phyloP scores from a whole-genome alignment of 2,888 invertebrate genomes.

The Autographa pulchrina region DNA sequence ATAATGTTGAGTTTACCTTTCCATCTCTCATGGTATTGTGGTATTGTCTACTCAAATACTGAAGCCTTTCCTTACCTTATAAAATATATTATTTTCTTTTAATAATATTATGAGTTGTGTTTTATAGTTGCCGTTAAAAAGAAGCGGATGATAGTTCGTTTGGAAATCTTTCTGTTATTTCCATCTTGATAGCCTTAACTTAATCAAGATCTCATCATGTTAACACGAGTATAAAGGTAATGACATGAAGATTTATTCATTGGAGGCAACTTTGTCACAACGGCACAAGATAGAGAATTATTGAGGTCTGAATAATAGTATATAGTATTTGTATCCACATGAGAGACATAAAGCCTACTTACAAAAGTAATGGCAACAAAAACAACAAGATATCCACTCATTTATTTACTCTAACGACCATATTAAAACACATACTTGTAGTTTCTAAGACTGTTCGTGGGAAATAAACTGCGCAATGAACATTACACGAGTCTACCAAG shows the following conservation, averaged over 20 bases:
- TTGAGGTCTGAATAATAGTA: neutral
- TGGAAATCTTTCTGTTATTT: too few species aligned
- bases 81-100: too few species aligned
- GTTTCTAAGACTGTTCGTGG: neutral
- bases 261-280: neutral
- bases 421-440: conserved; percentile 13
- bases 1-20: too few species aligned
- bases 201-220: neutral
- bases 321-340: neutral
- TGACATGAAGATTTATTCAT: conserved; percentile 2
- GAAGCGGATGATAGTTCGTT: too few species aligned
- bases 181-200: neutral
- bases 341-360: neutral
- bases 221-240: neutral
- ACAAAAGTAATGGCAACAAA: neutral
- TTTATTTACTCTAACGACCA: neutral
- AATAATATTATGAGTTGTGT: too few species aligned
- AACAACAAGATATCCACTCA: neutral
- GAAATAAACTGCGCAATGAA: conserved; percentile 26
- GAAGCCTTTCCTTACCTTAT: too few species aligned
- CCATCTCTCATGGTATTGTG: too few species aligned
- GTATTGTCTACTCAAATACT: too few species aligned
- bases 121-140: too few species aligned
- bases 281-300: neutral
- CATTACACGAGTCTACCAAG: conserved; percentile 21